These are phyloP conservation scores for human DNA, from an alignment of 2,113 vertebrate genomes.

Conservation along the genomic window DNA sequence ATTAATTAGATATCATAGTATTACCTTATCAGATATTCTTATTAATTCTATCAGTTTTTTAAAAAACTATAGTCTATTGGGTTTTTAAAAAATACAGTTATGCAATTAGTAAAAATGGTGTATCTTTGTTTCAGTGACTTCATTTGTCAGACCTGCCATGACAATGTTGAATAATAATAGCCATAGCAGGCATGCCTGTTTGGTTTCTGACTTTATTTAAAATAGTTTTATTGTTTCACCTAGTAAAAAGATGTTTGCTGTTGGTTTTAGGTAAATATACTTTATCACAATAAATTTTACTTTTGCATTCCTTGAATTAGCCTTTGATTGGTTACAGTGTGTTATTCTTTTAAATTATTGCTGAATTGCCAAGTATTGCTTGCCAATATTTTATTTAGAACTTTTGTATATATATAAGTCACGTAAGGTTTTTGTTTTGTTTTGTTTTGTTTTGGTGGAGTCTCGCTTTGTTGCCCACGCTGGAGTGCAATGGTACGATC, in stretches of 20 bases:
- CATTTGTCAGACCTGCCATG: neutral
- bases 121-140: neutral
- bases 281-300: conserved; percentile 1
- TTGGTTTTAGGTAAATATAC: neutral
- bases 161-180: neutral
- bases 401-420: neutral
- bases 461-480: too few species aligned
- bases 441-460: neutral
- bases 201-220: neutral
- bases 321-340: neutral
- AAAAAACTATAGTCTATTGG: neutral
- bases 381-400: conserved; percentile 2
- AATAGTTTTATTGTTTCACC: neutral
- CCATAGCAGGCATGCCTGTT: neutral
- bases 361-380: neutral
- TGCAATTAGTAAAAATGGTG: neutral
- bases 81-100: neutral
- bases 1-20: neutral
- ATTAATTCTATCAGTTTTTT: neutral
- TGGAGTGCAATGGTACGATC: too few species aligned
- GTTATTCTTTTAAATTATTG: conserved; percentile 20
- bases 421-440: neutral
- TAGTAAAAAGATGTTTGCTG: neutral
- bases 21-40: neutral
- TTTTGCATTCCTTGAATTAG: neutral